Evolutionary conservation across 2,113 vertebrate species (phyloP).

Genomic region (Callospermophilus lateralis): DNA sequence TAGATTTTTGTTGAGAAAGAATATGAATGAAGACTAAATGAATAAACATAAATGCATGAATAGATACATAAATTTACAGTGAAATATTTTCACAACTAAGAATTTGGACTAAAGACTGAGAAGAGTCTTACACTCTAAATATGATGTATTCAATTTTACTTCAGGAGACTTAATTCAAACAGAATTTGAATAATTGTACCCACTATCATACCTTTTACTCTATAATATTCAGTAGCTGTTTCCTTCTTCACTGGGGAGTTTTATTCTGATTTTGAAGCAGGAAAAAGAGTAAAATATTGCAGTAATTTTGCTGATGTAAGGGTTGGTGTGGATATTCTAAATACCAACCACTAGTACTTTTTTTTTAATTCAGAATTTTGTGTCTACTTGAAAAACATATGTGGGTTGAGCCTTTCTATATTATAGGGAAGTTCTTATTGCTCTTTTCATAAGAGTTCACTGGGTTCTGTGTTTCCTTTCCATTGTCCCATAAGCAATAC

Average conservation of each 20-base stretch:
- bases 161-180: background rate
- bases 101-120: background rate
- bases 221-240: background rate
- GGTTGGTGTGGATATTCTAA: background rate
- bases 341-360: background rate
- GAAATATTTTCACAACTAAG: background rate
- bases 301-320: background rate
- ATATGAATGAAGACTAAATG: background rate
- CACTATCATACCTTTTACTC: background rate
- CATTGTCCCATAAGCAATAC: background rate
- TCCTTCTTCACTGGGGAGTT: background rate
- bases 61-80: background rate
- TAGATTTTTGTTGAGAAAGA: background rate
- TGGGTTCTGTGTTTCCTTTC: background rate
- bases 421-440: background rate
- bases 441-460: background rate
- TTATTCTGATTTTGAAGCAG: slow-evolving; percentile 5
- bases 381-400: background rate
- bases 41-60: background rate
- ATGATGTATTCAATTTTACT: background rate
- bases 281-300: background rate
- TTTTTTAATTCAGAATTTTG: background rate
- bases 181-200: background rate
- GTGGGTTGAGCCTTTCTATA: background rate
- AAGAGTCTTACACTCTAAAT: background rate